phyloP scores from a whole-genome alignment of 1,140 invertebrate genomes.

The Grapholita molesta region DNA sequence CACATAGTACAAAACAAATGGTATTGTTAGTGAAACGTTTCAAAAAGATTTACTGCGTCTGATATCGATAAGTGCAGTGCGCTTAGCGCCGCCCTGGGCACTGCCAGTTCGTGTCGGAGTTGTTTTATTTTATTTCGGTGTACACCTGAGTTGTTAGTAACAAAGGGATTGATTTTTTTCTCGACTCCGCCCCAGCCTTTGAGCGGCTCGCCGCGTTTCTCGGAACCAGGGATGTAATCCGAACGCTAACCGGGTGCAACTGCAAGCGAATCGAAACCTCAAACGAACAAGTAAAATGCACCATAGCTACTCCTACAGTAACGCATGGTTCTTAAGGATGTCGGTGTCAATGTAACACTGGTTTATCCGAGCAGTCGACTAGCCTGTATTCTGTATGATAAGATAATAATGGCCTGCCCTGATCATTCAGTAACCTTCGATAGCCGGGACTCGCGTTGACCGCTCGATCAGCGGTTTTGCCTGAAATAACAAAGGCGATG shows the following conservation, averaged over 20 bases:
- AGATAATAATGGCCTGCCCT: conserved; percentile 14
- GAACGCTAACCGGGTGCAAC: neutral
- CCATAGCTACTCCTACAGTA: neutral
- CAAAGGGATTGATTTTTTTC: conserved; percentile 71
- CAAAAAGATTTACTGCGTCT: neutral
- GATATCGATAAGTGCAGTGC: conserved; percentile 45
- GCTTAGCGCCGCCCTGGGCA: conserved; percentile 45
- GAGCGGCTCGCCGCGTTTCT: conserved; percentile 57
- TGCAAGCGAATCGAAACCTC: neutral
- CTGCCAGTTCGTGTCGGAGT: conserved; percentile 49
- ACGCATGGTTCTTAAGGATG: neutral
- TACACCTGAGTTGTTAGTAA: conserved; percentile 72
- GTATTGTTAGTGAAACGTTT: neutral
- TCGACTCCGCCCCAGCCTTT: conserved; percentile 55
- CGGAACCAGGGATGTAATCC: conserved; percentile 29
- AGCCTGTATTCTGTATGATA: neutral
- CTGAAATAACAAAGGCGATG: conserved; percentile 28
- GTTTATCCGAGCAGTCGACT: neutral
- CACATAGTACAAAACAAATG: neutral
- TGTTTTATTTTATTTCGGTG: conserved; percentile 61
- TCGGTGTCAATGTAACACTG: neutral
- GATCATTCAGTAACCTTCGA: conserved; percentile 64
- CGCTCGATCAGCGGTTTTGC: conserved; percentile 21
- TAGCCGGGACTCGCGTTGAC: conserved; percentile 31
- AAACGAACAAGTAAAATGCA: neutral